Conservation (phyloP, 2,113 vertebrate genomes). For the Anthoscopus minutus region DNA sequence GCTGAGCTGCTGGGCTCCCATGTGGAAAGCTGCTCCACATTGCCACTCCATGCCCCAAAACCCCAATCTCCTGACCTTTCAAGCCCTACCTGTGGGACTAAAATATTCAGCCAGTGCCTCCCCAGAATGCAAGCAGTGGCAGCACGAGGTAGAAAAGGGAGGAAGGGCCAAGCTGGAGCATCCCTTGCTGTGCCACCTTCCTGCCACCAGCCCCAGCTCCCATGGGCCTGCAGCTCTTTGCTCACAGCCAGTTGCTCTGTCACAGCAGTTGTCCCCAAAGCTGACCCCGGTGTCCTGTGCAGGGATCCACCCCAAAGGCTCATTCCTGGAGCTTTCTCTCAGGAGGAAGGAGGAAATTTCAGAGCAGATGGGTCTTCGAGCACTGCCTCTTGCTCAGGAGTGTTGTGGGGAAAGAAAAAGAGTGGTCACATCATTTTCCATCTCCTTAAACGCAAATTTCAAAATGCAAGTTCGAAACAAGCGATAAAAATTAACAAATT, state of each 20-base stretch:
- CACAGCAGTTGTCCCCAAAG: background rate
- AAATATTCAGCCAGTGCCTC: background rate
- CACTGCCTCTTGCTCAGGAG: background rate
- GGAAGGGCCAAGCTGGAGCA: background rate
- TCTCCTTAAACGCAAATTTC: background rate
- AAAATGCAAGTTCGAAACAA: background rate
- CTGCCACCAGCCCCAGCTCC: background rate
- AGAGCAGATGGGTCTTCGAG: background rate
- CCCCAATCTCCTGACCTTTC: background rate
- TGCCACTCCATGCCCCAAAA: background rate
- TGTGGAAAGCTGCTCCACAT: fast-evolving
- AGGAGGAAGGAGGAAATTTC: background rate
- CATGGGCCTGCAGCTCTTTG: background rate
- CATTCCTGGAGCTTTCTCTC: background rate
- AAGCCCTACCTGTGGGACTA: background rate
- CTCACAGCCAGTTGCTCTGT: background rate
- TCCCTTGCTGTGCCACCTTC: background rate
- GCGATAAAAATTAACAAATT: background rate
- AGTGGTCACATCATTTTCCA: background rate
- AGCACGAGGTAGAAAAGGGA: background rate
- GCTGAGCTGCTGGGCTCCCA: background rate
- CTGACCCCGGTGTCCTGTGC: background rate
- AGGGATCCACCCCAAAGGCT: background rate
- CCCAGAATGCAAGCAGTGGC: background rate
- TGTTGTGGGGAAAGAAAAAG: background rate